A percentile compares a stretch with the other conserved stretches of the same genome.
These are phyloP conservation scores for Chondrosia reniformis DNA, from an alignment of 37 sponge, comb jelly and placozoan species.

Conservation along the genomic window DNA sequence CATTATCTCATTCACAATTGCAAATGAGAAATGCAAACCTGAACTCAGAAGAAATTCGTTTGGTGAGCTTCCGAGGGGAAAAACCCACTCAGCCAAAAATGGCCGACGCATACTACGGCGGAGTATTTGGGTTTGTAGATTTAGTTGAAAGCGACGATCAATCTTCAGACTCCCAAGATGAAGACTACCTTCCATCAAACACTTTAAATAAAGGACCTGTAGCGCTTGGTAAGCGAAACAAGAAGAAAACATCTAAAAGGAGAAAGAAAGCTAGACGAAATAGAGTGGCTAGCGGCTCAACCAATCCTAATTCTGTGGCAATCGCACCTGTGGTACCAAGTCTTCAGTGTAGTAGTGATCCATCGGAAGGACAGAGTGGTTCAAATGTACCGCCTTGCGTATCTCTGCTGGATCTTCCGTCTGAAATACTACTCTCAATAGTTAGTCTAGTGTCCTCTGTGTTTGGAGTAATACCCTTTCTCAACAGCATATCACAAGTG, in stretches of 20 bases:
- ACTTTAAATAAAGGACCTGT: neutral
- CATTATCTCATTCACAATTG: too few relatives aligned
- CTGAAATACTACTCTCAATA: neutral
- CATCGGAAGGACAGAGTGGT: too few relatives aligned
- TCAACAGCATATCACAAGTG: neutral
- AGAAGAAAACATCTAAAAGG: neutral
- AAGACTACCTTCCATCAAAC: conserved; percentile 8
- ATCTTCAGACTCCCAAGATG: neutral
- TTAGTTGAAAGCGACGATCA: neutral
- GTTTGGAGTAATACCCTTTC: neutral
- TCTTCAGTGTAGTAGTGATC: too few relatives aligned
- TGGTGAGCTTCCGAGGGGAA: too few relatives aligned
- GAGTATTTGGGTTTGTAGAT: neutral
- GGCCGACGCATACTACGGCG: too few relatives aligned
- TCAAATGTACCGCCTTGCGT: too few relatives aligned
- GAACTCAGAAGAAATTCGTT: too few relatives aligned
- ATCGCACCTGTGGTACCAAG: too few relatives aligned
- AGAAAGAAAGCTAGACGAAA: neutral
- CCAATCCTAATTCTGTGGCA: too few relatives aligned
- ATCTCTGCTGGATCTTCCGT: too few relatives aligned
- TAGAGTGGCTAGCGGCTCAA: too few relatives aligned
- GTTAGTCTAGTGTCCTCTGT: neutral
- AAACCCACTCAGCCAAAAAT: neutral
- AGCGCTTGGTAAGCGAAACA: neutral
- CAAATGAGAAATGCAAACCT: too few relatives aligned